Conservation (phyloP, 2,113 vertebrate genomes). For the Neotragus moschatus region DNA sequence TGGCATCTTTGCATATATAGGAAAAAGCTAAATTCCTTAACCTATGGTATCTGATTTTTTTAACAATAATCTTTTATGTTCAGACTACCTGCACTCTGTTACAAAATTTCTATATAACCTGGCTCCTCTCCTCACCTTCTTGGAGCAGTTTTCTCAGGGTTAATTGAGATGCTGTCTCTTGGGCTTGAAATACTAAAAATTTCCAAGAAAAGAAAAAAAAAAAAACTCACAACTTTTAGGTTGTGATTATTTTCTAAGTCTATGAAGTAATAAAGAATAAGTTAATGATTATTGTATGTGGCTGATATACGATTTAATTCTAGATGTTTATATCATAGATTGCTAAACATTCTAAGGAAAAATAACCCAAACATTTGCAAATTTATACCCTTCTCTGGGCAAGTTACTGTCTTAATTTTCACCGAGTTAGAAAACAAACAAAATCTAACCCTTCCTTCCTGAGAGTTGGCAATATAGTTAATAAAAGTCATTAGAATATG, state of each 20-base stretch:
- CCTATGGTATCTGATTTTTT: not conserved
- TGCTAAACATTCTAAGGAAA: not conserved
- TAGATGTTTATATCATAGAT: not conserved
- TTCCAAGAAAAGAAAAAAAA: not conserved
- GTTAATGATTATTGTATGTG: not conserved
- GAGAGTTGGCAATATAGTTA: not conserved
- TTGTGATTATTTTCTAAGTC: not conserved
- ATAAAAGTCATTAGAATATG: not conserved
- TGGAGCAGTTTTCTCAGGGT: not conserved
- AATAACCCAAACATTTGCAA: not conserved
- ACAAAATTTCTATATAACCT: not conserved
- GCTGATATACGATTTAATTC: not conserved
- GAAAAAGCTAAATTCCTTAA: not conserved
- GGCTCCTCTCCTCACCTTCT: not conserved
- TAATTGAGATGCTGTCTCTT: not conserved
- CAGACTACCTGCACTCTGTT: not conserved
- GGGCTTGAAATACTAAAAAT: not conserved
- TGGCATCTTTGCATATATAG: not conserved
- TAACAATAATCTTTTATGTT: not conserved
- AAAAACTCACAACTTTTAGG: not conserved
- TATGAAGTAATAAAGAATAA: fast-evolving
- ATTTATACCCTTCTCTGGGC: not conserved
- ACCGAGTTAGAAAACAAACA: not conserved
- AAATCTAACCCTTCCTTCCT: fast-evolving
- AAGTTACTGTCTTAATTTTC: not conserved